These are phyloP conservation scores for Anthonomus grandis DNA, from an alignment of 1,140 invertebrate species.

Conservation along the genomic window DNA sequence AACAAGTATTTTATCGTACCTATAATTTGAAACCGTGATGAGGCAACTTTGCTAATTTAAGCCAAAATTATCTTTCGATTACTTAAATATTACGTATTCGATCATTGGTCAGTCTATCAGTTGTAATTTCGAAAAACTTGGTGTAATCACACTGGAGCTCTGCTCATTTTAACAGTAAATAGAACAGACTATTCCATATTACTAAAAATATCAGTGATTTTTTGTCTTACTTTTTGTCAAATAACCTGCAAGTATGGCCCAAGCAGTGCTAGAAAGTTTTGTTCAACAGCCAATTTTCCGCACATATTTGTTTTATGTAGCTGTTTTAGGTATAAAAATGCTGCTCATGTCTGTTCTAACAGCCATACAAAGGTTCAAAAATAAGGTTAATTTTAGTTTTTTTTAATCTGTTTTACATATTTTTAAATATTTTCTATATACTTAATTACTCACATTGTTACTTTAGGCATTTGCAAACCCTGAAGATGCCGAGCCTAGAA, in stretches of 20 bases:
- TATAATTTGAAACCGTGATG: no score
- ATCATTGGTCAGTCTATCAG: not conserved
- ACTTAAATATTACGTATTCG: not conserved
- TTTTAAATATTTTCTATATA: no score
- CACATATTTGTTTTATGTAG: constrained; percentile 58
- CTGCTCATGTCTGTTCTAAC: constrained; percentile 58
- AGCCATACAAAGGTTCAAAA: constrained; percentile 52
- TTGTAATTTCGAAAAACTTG: not conserved
- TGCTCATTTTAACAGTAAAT: no score
- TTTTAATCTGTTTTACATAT: constrained; percentile 4
- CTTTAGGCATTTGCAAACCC: constrained; percentile 51
- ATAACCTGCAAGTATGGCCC: constrained; percentile 26
- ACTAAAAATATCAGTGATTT: no score
- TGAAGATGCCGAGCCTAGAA: constrained; percentile 46
- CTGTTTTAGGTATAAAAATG: constrained; percentile 59
- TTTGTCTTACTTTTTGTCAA: not conserved
- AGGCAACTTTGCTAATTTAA: no score
- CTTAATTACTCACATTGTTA: constrained; percentile 5
- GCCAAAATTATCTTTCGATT: no score
- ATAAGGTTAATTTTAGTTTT: constrained; percentile 53
- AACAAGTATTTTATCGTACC: no score
- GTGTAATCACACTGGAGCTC: no score
- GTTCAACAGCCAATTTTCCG: constrained; percentile 51
- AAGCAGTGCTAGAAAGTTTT: constrained; percentile 13
- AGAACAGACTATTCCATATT: no score